Evolutionary conservation across 2,113 vertebrate genomes (phyloP).

Genomic region (Anhinga anhinga): DNA sequence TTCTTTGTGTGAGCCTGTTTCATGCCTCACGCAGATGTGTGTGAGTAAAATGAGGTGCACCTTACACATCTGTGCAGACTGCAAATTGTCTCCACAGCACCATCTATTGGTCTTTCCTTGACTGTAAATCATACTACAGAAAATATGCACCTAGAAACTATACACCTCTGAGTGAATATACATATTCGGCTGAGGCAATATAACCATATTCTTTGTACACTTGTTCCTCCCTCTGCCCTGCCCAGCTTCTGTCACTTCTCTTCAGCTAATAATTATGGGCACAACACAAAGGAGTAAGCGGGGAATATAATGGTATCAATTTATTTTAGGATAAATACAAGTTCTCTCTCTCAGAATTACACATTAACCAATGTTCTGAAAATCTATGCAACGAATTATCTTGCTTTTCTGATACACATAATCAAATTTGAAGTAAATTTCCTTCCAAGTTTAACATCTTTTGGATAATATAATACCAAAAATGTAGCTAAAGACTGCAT

Average conservation of each 20-base stretch:
- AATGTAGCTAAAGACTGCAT: neutral
- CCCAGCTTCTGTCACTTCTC: neutral
- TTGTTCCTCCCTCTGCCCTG: neutral
- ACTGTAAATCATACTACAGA: neutral
- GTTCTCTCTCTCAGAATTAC: neutral
- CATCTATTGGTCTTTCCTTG: neutral
- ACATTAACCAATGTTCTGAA: neutral
- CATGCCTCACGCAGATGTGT: fast-evolving
- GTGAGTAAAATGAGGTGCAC: neutral
- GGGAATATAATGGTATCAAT: neutral
- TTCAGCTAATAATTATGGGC: neutral
- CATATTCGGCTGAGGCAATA: neutral
- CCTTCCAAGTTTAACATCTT: neutral
- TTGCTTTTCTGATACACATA: neutral
- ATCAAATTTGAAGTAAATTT: neutral
- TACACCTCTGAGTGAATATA: neutral
- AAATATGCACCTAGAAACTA: neutral
- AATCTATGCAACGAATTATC: neutral
- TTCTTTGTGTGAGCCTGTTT: neutral
- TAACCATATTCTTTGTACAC: fast-evolving
- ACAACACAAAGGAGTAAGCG: neutral
- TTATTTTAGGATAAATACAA: neutral
- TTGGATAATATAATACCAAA: neutral
- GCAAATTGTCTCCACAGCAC: slow-evolving; percentile 51
- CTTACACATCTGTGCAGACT: neutral